Evolutionary conservation across 2,888 invertebrate species (phyloP).

Genomic region (Conchocele bisecta): DNA sequence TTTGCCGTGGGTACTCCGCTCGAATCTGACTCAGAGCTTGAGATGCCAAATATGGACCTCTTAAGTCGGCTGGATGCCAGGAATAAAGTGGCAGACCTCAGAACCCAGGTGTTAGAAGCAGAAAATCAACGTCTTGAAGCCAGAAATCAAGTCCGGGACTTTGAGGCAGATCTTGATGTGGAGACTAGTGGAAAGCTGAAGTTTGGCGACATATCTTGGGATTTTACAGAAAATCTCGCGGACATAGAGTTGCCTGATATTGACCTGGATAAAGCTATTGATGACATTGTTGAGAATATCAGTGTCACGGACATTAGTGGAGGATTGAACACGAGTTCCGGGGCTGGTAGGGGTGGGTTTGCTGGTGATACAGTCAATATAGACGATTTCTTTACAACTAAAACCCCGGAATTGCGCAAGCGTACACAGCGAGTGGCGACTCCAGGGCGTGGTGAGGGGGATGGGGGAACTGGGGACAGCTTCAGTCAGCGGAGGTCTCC

Average conservation of each 20-base stretch:
- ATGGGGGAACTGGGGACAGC: too few relatives aligned
- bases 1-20: slow-evolving; percentile 2
- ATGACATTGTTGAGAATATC: background rate
- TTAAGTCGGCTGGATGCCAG: slow-evolving; percentile 16
- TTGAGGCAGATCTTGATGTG: background rate
- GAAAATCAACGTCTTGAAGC: too few relatives aligned
- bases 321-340: background rate
- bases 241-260: slow-evolving; percentile 61
- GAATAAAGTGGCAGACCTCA: too few relatives aligned
- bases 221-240: slow-evolving; percentile 49
- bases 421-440: slow-evolving; percentile 2
- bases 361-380: slow-evolving; percentile 7
- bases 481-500: slow-evolving; percentile 1
- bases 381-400: slow-evolving; percentile 48
- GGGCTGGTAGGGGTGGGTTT: background rate
- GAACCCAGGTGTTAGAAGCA: too few relatives aligned
- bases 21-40: slow-evolving; percentile 18
- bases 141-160: slow-evolving; percentile 3
- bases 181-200: background rate
- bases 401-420: slow-evolving; percentile 51
- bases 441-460: slow-evolving; percentile 11
- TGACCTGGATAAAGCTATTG: slow-evolving; percentile 11
- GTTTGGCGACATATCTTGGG: slow-evolving; percentile 45
- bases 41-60: slow-evolving; percentile 39
- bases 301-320: too few relatives aligned